A percentile compares a stretch with the other conserved stretches of the same genome.
These are phyloP conservation scores for Hydrolagus affinis DNA, from an alignment of 2,113 vertebrate species.

Conservation along the genomic window DNA sequence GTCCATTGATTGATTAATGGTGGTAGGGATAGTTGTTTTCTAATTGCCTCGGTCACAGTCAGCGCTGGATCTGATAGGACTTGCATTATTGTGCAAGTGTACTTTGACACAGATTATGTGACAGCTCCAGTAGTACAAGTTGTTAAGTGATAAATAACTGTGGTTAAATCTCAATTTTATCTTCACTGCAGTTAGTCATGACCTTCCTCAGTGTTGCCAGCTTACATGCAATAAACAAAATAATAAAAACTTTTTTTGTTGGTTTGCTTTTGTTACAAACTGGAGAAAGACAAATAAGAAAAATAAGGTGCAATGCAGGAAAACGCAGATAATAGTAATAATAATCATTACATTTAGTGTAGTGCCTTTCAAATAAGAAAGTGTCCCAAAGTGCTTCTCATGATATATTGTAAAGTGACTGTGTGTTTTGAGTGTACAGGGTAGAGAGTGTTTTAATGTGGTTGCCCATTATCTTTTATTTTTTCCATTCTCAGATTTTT, in stretches of 20 bases:
- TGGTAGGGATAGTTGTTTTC: too few species aligned
- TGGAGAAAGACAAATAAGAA: not conserved
- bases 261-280: not conserved
- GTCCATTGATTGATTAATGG: too few species aligned
- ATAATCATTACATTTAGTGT: not conserved
- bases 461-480: not conserved
- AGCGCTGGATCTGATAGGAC: too few species aligned
- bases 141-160: not conserved
- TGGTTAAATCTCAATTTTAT: not conserved
- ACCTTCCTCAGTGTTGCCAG: not conserved
- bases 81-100: not conserved
- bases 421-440: too few species aligned
- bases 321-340: not conserved
- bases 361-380: too few species aligned
- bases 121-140: not conserved
- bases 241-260: not conserved
- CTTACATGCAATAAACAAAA: not conserved
- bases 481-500: not conserved
- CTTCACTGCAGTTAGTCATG: constrained; percentile 11
- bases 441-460: too few species aligned
- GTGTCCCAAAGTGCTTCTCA: too few species aligned
- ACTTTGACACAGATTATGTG: constrained; percentile 19
- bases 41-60: too few species aligned
- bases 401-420: too few species aligned
- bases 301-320: not conserved